Percentiles rank a stretch among this genome's conserved stretches.
These are phyloP conservation scores for Pteromalus puparum DNA, from an alignment of 1,140 invertebrate species.

Conservation along the genomic window DNA sequence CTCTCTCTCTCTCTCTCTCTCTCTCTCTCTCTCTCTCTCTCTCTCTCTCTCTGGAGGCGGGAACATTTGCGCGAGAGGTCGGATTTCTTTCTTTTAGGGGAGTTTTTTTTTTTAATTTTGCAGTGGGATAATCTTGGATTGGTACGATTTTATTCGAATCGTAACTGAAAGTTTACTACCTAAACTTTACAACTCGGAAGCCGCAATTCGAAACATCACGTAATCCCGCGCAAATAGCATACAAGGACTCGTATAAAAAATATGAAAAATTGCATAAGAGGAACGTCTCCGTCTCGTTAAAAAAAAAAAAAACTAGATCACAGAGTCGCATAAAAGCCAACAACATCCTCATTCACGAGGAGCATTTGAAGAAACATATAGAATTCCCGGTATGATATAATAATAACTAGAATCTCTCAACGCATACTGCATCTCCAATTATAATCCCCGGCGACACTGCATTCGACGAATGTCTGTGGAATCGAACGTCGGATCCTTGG, in stretches of 20 bases:
- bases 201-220: no score
- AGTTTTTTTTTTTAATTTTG: not conserved
- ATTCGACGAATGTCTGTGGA: not conserved
- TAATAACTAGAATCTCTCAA: not conserved
- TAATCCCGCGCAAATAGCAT: not conserved
- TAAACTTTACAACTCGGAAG: no score
- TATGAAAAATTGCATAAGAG: not conserved
- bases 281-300: no score
- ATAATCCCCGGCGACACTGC: not conserved
- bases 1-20: no score
- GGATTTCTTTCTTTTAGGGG: not conserved
- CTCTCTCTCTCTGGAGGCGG: no score
- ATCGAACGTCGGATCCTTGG: not conserved
- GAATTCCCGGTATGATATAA: not conserved
- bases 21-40: no score
- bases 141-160: no score
- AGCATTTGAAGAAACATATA: not conserved
- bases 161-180: no score
- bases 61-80: no score
- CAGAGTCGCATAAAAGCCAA: not conserved
- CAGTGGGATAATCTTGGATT: no score
- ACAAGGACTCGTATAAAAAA: not conserved
- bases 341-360: not conserved
- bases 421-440: not conserved
- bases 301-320: not conserved